phyloP scores from a whole-genome alignment of 2,797 vertebrate species.

The Myotis findleyi region DNA sequence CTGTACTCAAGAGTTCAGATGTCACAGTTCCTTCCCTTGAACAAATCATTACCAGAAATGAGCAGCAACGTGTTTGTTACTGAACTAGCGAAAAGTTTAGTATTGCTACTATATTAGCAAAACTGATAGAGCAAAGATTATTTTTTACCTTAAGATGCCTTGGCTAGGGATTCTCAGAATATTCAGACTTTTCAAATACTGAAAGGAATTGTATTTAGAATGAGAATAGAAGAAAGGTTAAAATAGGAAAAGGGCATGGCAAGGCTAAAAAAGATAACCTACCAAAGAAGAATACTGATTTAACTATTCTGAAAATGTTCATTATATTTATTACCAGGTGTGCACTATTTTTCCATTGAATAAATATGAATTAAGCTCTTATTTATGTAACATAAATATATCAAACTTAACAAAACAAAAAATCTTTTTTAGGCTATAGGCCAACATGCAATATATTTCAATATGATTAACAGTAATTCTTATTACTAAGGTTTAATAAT shows the following conservation, averaged over 20 bases:
- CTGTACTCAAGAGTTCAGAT: background rate
- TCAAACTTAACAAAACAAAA: conserved; percentile 14
- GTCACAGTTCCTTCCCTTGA: background rate
- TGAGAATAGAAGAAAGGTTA: background rate
- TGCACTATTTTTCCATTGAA: background rate
- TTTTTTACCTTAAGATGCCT: background rate
- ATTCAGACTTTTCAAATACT: conserved; percentile 36
- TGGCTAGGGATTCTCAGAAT: background rate
- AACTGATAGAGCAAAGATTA: background rate
- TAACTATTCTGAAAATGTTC: background rate
- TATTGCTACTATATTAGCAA: background rate
- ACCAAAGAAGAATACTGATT: background rate
- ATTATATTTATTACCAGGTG: conserved; percentile 11
- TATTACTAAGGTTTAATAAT: conserved; percentile 45
- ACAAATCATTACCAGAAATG: background rate
- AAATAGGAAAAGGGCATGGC: background rate
- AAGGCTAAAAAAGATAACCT: background rate
- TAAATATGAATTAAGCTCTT: conserved; percentile 46
- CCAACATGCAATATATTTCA: conserved; percentile 20
- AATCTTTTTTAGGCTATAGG: background rate
- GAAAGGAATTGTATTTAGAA: background rate
- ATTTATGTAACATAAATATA: conserved; percentile 23
- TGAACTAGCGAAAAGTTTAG: background rate
- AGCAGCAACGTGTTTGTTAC: background rate
- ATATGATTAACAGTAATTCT: conserved; percentile 18